These are phyloP conservation scores for Thalassoma bifasciatum DNA, from an alignment of 2,113 vertebrate species.

Conservation along the genomic window DNA sequence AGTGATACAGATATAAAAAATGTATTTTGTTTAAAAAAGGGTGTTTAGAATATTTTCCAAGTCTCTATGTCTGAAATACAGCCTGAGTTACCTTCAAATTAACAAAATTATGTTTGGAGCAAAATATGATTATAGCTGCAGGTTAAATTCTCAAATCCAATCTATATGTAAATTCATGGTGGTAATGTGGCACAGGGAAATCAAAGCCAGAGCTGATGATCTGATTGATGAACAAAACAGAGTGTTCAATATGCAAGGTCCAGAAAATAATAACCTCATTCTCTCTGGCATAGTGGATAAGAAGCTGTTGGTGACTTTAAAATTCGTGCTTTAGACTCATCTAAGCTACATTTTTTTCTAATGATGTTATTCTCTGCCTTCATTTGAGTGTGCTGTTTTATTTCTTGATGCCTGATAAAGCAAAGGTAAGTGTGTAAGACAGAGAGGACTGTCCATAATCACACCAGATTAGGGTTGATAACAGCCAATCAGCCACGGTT, in stretches of 20 bases:
- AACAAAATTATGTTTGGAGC: slow-evolving; percentile 74
- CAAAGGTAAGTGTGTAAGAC: slow-evolving; percentile 23
- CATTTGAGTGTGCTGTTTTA: not conserved
- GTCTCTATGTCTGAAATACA: slow-evolving; percentile 37
- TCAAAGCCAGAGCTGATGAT: slow-evolving; percentile 78
- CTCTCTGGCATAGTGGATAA: slow-evolving; percentile 33
- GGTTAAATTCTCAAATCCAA: slow-evolving; percentile 84
- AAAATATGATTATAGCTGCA: slow-evolving; percentile 81
- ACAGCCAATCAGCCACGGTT: slow-evolving; percentile 68
- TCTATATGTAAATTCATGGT: slow-evolving; percentile 84
- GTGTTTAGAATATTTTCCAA: slow-evolving; percentile 6
- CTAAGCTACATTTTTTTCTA: not conserved
- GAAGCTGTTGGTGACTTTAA: not conserved
- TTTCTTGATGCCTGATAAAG: slow-evolving; percentile 12
- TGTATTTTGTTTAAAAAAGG: not conserved
- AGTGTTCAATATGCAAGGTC: slow-evolving; percentile 48
- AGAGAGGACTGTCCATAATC: slow-evolving; percentile 54
- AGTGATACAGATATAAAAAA: too few relatives aligned
- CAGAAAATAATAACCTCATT: slow-evolving; percentile 56
- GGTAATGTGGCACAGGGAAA: slow-evolving; percentile 77
- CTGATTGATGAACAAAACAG: slow-evolving; percentile 77
- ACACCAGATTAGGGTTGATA: slow-evolving; percentile 67
- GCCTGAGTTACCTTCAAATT: slow-evolving; percentile 64
- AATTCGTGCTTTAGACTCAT: slow-evolving; percentile 1
- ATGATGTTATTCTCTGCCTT: too few relatives aligned